Percentiles rank a stretch among this genome's conserved stretches.
phyloP scores from a whole-genome alignment of 1,140 invertebrate species.

The Aphelenchoides avenae region DNA sequence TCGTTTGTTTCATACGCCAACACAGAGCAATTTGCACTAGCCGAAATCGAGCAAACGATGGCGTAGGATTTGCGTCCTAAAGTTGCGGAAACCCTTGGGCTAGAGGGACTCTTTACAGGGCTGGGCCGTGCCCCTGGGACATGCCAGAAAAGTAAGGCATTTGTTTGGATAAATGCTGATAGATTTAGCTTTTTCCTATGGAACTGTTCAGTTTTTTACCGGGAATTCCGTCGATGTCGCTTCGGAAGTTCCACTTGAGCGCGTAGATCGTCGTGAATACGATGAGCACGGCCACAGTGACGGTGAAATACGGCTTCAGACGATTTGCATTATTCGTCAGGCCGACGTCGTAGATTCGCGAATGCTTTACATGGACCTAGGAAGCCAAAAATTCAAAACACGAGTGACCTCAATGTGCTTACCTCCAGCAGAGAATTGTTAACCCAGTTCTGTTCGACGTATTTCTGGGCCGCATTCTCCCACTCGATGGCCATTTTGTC shows the following conservation, averaged over 20 bases:
- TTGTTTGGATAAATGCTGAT: too few relatives aligned
- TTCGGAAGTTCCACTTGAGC: constrained; percentile 52
- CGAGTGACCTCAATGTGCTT: constrained; percentile 18
- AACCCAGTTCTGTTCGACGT: constrained; percentile 38
- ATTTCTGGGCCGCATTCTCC: constrained; percentile 49
- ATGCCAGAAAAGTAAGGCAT: too few relatives aligned
- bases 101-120: too few relatives aligned
- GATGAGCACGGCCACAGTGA: constrained; percentile 54
- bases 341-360: constrained; percentile 53
- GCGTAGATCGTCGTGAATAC: constrained; percentile 56
- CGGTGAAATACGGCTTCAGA: constrained; percentile 57
- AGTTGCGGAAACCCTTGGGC: too few relatives aligned
- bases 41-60: too few relatives aligned
- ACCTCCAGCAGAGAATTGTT: constrained; percentile 50
- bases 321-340: constrained; percentile 54
- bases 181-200: too few relatives aligned
- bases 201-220: not conserved
- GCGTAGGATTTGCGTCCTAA: too few relatives aligned
- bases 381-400: constrained; percentile 15
- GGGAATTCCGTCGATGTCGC: not conserved
- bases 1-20: too few relatives aligned
- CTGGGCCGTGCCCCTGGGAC: too few relatives aligned
- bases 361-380: constrained; percentile 58
- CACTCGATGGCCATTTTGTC: constrained; percentile 49
- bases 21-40: too few relatives aligned